phyloP scores from a whole-genome alignment of 2,797 vertebrate species.

The Sylvilagus floridanus region DNA sequence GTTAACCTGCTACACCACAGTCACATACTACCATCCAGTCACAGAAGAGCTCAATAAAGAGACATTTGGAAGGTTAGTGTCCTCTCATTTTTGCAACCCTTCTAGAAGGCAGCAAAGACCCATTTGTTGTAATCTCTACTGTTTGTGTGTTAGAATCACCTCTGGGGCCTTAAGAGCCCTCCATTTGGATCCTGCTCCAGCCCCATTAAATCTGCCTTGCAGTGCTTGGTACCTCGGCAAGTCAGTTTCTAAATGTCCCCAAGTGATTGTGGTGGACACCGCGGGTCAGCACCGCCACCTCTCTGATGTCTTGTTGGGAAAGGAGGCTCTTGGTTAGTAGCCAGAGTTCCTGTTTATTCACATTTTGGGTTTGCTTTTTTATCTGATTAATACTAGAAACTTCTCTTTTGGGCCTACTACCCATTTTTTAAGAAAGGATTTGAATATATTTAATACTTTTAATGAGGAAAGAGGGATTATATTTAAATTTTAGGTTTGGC shows the following conservation, averaged over 20 bases:
- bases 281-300: not conserved
- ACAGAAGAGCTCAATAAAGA: not conserved
- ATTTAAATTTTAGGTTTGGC: not conserved
- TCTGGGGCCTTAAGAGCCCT: not conserved
- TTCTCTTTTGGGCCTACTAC: too few species aligned
- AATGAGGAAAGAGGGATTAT: not conserved
- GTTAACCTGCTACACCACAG: too few species aligned
- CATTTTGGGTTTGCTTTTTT: not conserved
- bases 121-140: not conserved
- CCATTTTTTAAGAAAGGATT: not conserved
- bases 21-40: not conserved
- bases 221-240: not conserved
- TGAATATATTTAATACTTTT: conserved; percentile 27
- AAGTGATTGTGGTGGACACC: not conserved
- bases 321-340: not conserved
- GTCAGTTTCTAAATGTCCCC: not conserved
- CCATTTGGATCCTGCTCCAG: not conserved
- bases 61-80: not conserved
- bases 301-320: not conserved
- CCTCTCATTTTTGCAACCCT: not conserved
- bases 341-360: not conserved
- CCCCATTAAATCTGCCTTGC: not conserved
- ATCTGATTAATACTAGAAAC: not conserved
- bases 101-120: not conserved
- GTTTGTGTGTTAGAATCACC: not conserved